A percentile compares a stretch with the other conserved stretches of the same genome.
Evolutionary conservation across 2,888 invertebrate species (phyloP).

Genomic region (Steromphala cineraria): DNA sequence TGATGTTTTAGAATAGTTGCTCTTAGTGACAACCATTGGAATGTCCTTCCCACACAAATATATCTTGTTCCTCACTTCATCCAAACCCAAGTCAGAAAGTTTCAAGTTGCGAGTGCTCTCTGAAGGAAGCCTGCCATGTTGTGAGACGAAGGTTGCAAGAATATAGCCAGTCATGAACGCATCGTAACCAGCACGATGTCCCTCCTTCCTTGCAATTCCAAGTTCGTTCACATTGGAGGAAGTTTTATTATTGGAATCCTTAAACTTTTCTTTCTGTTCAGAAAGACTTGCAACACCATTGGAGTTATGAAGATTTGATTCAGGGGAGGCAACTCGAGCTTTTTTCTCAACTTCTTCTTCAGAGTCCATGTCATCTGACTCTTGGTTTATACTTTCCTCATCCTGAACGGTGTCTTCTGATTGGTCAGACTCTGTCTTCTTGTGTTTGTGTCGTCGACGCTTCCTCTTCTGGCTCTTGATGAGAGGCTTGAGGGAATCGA

Average conservation of each 20-base stretch:
- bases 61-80: slow-evolving; percentile 70
- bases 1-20: slow-evolving; percentile 71
- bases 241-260: neutral
- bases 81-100: slow-evolving; percentile 43
- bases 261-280: neutral
- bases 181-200: slow-evolving; percentile 76
- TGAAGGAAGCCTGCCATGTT: slow-evolving; percentile 40
- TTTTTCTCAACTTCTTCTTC: neutral
- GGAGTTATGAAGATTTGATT: neutral
- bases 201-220: slow-evolving; percentile 24
- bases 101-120: slow-evolving; percentile 12
- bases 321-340: neutral
- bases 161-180: slow-evolving; percentile 77
- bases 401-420: slow-evolving; percentile 18
- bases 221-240: neutral
- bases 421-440: slow-evolving; percentile 1
- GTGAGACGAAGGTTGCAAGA: slow-evolving; percentile 66
- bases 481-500: slow-evolving; percentile 51
- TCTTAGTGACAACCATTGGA: slow-evolving; percentile 71
- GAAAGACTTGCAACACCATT: neutral
- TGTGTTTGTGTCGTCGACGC: slow-evolving; percentile 37
- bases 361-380: neutral
- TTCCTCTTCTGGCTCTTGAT: slow-evolving; percentile 54
- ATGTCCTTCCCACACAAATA: slow-evolving; percentile 75
- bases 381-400: neutral